These are phyloP conservation scores for Xanthia togata DNA, from an alignment of 2,888 invertebrate genomes.

Conservation along the genomic window DNA sequence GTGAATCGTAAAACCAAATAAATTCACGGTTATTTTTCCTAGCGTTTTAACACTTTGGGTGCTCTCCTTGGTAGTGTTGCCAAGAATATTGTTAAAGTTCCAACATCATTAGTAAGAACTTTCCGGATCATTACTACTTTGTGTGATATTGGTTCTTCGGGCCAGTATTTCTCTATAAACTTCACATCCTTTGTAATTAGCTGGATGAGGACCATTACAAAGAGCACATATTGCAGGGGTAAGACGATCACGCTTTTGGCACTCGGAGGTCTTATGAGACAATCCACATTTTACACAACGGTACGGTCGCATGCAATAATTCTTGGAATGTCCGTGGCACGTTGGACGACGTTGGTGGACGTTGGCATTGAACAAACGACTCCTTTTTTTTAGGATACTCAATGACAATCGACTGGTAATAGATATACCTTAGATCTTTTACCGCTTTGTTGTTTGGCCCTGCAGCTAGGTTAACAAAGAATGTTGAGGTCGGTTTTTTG, in stretches of 20 bases:
- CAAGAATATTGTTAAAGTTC: too few relatives aligned
- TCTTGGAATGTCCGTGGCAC: background rate
- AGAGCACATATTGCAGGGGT: background rate
- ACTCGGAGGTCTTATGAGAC: background rate
- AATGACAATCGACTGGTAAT: background rate
- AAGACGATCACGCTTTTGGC: too few relatives aligned
- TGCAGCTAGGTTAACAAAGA: background rate
- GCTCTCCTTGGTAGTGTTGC: too few relatives aligned
- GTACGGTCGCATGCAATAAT: background rate
- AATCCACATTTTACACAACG: background rate
- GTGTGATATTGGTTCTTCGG: too few relatives aligned
- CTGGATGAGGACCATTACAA: background rate
- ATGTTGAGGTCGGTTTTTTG: constrained; percentile 9
- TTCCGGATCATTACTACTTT: too few relatives aligned
- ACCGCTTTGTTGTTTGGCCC: constrained; percentile 2
- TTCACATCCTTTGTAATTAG: too few relatives aligned
- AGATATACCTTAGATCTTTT: background rate
- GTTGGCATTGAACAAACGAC: background rate
- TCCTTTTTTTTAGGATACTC: background rate
- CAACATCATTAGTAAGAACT: too few relatives aligned
- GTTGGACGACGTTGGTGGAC: background rate
- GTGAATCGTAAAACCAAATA: too few relatives aligned
- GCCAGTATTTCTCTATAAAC: too few relatives aligned
- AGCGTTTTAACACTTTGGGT: too few relatives aligned
- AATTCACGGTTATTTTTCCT: too few relatives aligned